Base-by-base conservation (phyloP, 2,888 invertebrate species). In the Sinhomidia bicolor region DNA sequence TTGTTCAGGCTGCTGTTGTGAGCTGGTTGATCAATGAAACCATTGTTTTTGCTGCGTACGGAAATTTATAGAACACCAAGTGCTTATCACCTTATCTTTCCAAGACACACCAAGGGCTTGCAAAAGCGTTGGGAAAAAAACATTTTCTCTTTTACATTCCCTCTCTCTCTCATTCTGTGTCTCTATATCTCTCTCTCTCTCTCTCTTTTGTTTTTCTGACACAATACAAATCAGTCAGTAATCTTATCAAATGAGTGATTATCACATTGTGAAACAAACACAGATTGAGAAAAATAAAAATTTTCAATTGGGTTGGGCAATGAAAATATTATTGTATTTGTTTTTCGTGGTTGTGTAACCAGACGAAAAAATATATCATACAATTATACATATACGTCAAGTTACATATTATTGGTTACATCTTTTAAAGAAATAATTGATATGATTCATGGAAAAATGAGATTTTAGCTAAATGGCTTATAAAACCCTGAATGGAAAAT, bases 71-170 rank as follows among this genome's bases (percentile, higher is more conserved):
- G 20, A 36, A 79, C 36, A 36, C 41, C 23, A 0, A 32, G 5
- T n/a, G 57, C 14, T 47, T 74, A 51, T 57, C 84, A 29, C 32
- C 83, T 41, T 84, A 82, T 82, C 82, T 82, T 6, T 10, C 32
- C 57, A 51, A 29, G 29, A 36, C 81, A 65, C 29, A 51, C 51
- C 41, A 41, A 71, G 9, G 26, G 26, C 29, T 51, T 47, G 23
- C 76, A 76, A 26, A 47, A 47, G 20, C 26, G 0, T 79, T 79
- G 10, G 12, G 41, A 60, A 57, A 14, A 20, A n/a, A n/a, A n/a
- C n/a, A n/a, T n/a, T 54, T 57, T 57, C 78, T 54, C 54, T 36
- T 7, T 36, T 36, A 3, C 36, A 36, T n/a, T n/a, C 20, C 7
- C 26, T 71, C 32, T 9, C 17, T 65, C 65, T 9, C 32, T 65